Percentiles rank a stretch among this genome's conserved stretches.
These are phyloP conservation scores for Nesoenas mayeri DNA, from an alignment of 2,113 vertebrate species.

Conservation along the genomic window DNA sequence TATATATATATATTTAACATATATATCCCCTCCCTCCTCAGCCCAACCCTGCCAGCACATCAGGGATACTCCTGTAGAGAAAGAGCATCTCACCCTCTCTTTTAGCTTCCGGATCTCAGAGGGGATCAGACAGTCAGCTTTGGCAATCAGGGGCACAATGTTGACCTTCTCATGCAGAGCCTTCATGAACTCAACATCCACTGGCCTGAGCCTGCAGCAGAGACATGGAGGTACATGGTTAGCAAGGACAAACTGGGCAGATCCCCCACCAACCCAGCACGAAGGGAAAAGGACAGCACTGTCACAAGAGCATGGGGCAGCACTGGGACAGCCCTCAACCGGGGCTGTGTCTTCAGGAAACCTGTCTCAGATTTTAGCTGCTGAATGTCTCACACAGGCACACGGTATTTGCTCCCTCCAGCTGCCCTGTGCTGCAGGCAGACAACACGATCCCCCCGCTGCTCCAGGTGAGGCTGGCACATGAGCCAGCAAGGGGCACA, in stretches of 20 bases:
- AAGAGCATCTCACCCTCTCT: slow-evolving; percentile 84
- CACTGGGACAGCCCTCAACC: background rate
- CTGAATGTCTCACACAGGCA: background rate
- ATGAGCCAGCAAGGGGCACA: background rate
- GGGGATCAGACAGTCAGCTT: slow-evolving; percentile 94
- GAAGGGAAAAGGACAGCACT: background rate
- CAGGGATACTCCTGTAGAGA: background rate
- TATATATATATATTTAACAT: no score
- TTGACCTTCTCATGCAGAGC: slow-evolving; percentile 98
- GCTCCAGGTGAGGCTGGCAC: background rate
- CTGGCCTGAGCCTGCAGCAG: slow-evolving; percentile 85
- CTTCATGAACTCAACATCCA: slow-evolving; percentile 98
- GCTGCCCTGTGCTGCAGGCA: background rate
- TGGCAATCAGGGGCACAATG: slow-evolving; percentile 94
- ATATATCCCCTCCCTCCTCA: background rate
- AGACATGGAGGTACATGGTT: background rate
- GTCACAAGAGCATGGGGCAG: background rate
- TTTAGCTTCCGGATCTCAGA: slow-evolving; percentile 95
- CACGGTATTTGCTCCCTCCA: background rate
- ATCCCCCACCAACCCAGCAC: background rate
- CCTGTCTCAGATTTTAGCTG: background rate
- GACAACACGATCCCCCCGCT: background rate
- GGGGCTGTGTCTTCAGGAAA: background rate
- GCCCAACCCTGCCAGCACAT: background rate
- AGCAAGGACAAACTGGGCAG: background rate